These are phyloP conservation scores for Etheostoma perlongum DNA, from an alignment of 2,797 vertebrate species.

Conservation along the genomic window DNA sequence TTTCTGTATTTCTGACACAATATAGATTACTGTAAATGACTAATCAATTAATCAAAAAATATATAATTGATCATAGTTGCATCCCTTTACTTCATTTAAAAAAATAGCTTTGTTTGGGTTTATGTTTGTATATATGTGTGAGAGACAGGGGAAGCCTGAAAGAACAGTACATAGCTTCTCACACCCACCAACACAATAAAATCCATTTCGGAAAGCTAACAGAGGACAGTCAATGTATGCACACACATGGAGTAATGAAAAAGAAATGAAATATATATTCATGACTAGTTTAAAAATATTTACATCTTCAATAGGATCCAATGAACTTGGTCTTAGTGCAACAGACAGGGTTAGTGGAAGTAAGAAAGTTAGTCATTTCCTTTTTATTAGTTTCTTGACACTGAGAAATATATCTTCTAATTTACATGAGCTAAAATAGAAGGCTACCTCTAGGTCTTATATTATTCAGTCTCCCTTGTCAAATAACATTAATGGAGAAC, in stretches of 20 bases:
- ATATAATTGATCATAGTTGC: not conserved
- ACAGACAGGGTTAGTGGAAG: not conserved
- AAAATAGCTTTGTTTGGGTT: not conserved
- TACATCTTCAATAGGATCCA: not conserved
- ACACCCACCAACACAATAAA: slow-evolving; percentile 7
- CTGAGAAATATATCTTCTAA: not conserved
- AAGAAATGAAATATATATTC: not conserved
- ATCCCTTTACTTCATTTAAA: not conserved
- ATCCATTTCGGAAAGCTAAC: slow-evolving; percentile 12
- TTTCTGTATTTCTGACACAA: not conserved
- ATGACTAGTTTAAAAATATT: not conserved
- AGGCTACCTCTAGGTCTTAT: slow-evolving; percentile 27
- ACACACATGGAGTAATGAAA: not conserved
- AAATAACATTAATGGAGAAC: slow-evolving; percentile 56
- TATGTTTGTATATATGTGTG: not conserved
- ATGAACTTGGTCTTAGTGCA: not conserved
- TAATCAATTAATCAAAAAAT: not conserved
- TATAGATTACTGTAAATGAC: not conserved
- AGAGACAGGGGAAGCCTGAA: not conserved
- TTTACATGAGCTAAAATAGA: slow-evolving; percentile 2
- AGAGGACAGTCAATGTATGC: not conserved
- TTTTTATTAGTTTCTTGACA: not conserved
- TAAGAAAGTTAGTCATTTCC: not conserved
- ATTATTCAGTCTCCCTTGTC: slow-evolving; percentile 42
- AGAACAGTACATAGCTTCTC: slow-evolving; percentile 2